A percentile compares a stretch with the other conserved stretches of the same genome.
Conservation (phyloP, 2,113 vertebrate species). For the Phainopepla nitens region DNA sequence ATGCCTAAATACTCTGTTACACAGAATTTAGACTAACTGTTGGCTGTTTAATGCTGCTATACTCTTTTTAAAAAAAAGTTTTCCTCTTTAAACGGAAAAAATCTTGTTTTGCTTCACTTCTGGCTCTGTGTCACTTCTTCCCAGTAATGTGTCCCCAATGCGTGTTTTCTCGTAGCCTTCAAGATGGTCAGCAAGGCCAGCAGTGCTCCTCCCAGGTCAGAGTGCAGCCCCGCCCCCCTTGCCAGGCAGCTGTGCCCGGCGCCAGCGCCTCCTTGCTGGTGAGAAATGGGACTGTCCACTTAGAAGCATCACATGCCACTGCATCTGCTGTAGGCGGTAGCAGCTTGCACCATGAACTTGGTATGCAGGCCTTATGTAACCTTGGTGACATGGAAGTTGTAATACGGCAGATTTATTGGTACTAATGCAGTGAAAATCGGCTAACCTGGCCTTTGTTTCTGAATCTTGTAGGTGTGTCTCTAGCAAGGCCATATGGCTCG, state of each 20-base stretch:
- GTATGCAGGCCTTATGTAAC: conserved; percentile 85
- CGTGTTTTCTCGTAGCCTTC: conserved; percentile 89
- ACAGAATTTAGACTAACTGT: neutral
- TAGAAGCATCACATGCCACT: conserved; percentile 94
- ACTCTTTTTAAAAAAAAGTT: neutral
- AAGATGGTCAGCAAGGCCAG: conserved; percentile 96
- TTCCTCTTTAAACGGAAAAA: conserved; percentile 14
- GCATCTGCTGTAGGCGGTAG: conserved; percentile 89
- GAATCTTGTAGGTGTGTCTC: neutral
- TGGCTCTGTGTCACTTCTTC: conserved; percentile 66
- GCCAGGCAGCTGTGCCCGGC: conserved; percentile 94
- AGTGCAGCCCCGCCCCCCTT: conserved; percentile 89
- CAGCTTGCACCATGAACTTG: conserved; percentile 96
- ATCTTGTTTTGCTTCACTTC: conserved; percentile 67
- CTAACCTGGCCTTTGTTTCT: conserved; percentile 39
- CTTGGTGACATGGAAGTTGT: conserved; percentile 68
- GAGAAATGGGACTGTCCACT: conserved; percentile 97
- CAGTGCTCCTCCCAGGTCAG: conserved; percentile 90
- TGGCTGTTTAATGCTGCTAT: conserved; percentile 1
- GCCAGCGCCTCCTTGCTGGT: conserved; percentile 97
- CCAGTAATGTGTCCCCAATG: conserved; percentile 74
- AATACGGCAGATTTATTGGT: conserved; percentile 51
- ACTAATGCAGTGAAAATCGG: conserved; percentile 7
- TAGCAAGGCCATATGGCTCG: neutral
- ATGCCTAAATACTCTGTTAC: neutral